A percentile compares a stretch with the other conserved stretches of the same genome.
Conservation (phyloP, 2,113 vertebrate genomes). For the Noturus placidus region DNA sequence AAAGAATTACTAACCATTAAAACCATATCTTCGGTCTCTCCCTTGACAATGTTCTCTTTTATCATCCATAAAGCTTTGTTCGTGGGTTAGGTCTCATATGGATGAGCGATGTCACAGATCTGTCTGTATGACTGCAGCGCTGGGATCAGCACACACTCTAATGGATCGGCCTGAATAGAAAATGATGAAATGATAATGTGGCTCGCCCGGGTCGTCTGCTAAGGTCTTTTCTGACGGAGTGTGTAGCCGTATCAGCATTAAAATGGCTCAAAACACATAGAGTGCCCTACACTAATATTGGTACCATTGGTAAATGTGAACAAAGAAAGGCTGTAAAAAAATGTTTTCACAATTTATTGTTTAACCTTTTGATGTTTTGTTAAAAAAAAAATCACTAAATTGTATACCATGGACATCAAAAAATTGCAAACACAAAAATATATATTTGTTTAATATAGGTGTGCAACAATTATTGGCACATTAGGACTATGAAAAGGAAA, state of each 20-base stretch:
- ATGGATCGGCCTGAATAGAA: neutral
- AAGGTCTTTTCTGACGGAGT: neutral
- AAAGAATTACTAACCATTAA: neutral
- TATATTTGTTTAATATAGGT: too few relatives aligned
- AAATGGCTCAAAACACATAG: neutral
- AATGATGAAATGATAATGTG: conserved; percentile 16
- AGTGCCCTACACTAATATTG: too few relatives aligned
- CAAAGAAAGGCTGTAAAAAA: too few relatives aligned
- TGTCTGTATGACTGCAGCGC: conserved; percentile 4
- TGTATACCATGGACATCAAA: too few relatives aligned
- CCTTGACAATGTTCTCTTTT: neutral
- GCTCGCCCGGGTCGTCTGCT: neutral
- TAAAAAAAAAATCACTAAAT: too few relatives aligned
- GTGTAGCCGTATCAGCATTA: neutral
- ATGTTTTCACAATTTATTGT: too few relatives aligned
- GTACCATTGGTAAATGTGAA: too few relatives aligned
- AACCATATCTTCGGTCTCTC: neutral
- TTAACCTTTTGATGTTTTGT: too few relatives aligned
- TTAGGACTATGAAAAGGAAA: too few relatives aligned
- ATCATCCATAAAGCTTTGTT: conserved; percentile 13
- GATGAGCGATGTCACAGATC: conserved; percentile 5
- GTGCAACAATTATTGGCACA: too few relatives aligned
- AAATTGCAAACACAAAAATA: too few relatives aligned
- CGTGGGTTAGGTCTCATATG: neutral
- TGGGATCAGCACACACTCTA: conserved; percentile 8